Conservation (phyloP, 2,797 vertebrate species). For the Muraenolepis orangiensis region DNA sequence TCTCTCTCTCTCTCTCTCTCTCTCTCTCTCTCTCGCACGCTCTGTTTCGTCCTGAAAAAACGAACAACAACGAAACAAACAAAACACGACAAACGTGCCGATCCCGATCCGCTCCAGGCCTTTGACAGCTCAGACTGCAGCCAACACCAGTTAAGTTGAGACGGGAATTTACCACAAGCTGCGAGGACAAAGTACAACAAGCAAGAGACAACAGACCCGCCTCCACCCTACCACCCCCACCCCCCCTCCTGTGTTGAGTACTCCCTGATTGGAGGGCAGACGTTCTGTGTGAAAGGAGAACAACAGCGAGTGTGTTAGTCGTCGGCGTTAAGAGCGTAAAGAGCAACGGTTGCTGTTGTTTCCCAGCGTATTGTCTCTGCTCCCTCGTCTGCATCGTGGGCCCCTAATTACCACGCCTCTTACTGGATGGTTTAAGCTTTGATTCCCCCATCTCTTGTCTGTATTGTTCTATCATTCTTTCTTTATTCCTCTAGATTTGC, state of each 20-base stretch:
- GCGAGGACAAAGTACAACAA: neutral
- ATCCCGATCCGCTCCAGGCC: neutral
- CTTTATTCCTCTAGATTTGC: neutral
- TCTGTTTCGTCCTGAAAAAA: conserved; percentile 13
- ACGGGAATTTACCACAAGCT: neutral
- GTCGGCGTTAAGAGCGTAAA: no score
- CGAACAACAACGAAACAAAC: neutral
- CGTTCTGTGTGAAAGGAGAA: neutral
- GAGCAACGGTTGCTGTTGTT: neutral
- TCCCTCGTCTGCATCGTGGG: neutral
- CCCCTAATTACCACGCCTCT: neutral
- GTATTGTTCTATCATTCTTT: neutral
- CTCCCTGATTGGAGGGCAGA: neutral
- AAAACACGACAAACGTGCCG: neutral
- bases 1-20: no score
- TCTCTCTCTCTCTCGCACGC: no score
- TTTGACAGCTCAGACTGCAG: neutral
- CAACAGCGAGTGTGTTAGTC: neutral
- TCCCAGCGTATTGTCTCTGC: neutral
- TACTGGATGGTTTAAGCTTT: neutral
- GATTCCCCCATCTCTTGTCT: neutral
- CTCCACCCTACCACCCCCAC: no score
- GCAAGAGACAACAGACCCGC: neutral
- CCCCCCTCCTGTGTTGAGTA: neutral
- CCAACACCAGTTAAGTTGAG: neutral